Evolutionary conservation across 2,113 vertebrate species (phyloP), one percentile per base, ranked within the genome.

Genomic region (Paradoxurus hermaphroditus): DNA sequence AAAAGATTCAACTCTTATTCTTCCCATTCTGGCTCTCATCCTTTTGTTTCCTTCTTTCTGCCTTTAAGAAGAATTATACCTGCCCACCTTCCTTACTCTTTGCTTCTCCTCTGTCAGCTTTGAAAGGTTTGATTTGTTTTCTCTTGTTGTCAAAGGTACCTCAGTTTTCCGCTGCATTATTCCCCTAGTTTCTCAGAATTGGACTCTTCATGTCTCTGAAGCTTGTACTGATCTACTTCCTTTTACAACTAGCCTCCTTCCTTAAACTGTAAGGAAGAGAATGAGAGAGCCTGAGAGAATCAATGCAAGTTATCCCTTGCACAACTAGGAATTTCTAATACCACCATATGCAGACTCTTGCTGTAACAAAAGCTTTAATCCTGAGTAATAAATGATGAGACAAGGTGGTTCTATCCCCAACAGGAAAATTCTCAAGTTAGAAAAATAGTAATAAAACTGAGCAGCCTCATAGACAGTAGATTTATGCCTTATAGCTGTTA

Each of bases 391-490:
- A 98, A 97, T 97, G 7, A 97, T 82, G 21, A 96, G 91, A 88
- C 73, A 94, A 96, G 89, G 96, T 90, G 90, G 79, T 79, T 93
- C 93, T 96, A 98, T 95, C 96, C 94, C 97, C 95, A 97, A 90
- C 36, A 98, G 91, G 72, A 98, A 97, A 59, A 96, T 87, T 97
- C 93, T 98, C 72, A 59, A 96, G 41, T 96, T 98, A 97, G 82
- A 97, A 98, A 98, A 98, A 98, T 39, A 97, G 90, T 96, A 75
- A 86, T 84, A 98, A 98, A 98, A 98, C 49, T 8, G 44, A 98
- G 92, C 82, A 97, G 95, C 25, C 97, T 98, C 86, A 10, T 95
- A 97, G 96, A 92, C 25, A 84, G 34, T 65, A 97, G 97, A 98
- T 98, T 98, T 98, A 97, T 97, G 90, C 91, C 98, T 98, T 95